These are phyloP conservation scores for Tenodera sinensis DNA, from an alignment of 2,888 invertebrate genomes.

Conservation along the genomic window DNA sequence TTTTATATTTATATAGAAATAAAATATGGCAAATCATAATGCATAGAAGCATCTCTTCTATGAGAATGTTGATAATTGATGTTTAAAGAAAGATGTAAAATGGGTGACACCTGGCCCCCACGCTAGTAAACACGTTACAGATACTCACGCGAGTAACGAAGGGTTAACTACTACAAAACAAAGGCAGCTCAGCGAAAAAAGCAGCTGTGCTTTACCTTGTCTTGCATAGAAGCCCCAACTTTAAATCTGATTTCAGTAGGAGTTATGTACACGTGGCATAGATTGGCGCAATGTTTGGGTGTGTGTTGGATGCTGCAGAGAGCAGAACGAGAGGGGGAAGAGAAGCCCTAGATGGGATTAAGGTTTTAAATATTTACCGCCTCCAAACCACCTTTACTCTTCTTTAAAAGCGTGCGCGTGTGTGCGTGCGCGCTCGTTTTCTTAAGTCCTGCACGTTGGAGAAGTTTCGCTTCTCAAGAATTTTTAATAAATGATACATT, in stretches of 20 bases:
- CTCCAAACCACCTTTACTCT: not conserved
- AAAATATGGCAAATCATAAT: no score
- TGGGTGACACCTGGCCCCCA: no score
- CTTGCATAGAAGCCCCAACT: not conserved
- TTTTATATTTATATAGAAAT: no score
- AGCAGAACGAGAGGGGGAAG: not conserved
- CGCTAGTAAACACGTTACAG: no score
- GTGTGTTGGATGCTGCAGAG: not conserved
- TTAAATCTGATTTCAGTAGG: not conserved
- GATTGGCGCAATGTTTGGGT: not conserved
- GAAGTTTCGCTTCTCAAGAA: not conserved
- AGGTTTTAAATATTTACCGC: constrained; percentile 13
- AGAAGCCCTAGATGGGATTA: not conserved
- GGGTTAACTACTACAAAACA: no score
- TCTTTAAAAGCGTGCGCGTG: not conserved
- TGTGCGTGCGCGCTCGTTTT: not conserved
- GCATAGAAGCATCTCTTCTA: no score
- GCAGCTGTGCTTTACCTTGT: not conserved
- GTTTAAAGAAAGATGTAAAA: no score
- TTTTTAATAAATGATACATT: constrained; percentile 8
- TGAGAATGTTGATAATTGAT: no score
- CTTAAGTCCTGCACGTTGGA: not conserved
- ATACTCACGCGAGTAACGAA: no score
- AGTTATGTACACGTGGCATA: not conserved
- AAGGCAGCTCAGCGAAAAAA: not conserved